A percentile compares a stretch with the other conserved stretches of the same genome.
Conservation (phyloP, 53 echinoderm and acorn worm genomes). For the Pentamera pediparva region DNA sequence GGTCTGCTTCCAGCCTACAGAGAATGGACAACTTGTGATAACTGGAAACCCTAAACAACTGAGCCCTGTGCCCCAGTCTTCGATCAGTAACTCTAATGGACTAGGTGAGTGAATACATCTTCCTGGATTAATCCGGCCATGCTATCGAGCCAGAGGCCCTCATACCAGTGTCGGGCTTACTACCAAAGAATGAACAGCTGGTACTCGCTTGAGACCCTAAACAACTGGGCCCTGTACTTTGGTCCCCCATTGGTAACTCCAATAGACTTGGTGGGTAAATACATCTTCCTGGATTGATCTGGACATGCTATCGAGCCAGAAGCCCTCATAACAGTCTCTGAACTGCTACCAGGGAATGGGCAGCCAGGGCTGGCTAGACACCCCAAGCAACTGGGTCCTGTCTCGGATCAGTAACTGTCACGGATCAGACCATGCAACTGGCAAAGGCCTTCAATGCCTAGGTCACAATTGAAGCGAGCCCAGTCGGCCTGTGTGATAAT, state of each 20-base stretch:
- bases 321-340: no score
- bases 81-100: constrained; percentile 67
- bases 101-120: constrained; percentile 74
- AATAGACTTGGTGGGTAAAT: constrained; percentile 69
- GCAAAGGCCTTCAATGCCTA: no score
- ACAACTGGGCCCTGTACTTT: constrained; percentile 88
- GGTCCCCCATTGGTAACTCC: constrained; percentile 72
- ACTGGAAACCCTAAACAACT: constrained; percentile 97
- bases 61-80: constrained; percentile 83
- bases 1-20: constrained; percentile 58
- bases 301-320: neutral
- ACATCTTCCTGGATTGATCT: no score
- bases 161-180: constrained; percentile 63
- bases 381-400: no score
- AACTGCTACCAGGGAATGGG: no score
- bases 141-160: constrained; percentile 92
- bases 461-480: no score
- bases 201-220: constrained; percentile 94
- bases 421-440: no score
- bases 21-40: constrained; percentile 82
- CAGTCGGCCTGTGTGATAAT: no score
- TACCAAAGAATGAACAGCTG: constrained; percentile 79
- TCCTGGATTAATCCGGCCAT: constrained; percentile 96
- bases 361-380: no score
- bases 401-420: no score